These are phyloP conservation scores for Drosophila arizonae DNA, from an alignment of 1,140 invertebrate species.

Conservation along the genomic window DNA sequence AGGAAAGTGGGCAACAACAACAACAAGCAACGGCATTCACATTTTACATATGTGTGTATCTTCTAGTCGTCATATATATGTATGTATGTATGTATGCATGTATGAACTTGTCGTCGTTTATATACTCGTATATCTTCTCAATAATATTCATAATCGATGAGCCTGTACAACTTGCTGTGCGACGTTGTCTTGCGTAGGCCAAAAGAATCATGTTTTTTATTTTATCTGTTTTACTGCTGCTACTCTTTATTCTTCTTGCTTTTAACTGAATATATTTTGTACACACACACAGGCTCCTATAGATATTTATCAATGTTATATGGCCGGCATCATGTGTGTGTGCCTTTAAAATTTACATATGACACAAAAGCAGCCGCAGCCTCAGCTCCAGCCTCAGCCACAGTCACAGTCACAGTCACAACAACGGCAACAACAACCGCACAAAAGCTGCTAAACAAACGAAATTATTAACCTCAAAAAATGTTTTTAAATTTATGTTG, in stretches of 20 bases:
- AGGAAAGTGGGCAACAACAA: constrained; percentile 36
- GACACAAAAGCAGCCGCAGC: constrained; percentile 46
- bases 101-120: constrained; percentile 17
- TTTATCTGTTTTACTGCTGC: too few relatives aligned
- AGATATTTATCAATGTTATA: constrained; percentile 44
- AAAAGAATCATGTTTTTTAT: constrained; percentile 63
- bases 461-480: constrained; percentile 65
- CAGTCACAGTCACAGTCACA: constrained; percentile 31
- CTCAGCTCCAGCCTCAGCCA: constrained; percentile 1
- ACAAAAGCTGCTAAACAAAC: constrained; percentile 49
- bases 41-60: constrained; percentile 22
- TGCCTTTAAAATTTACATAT: constrained; percentile 67
- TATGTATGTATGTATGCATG: not conserved
- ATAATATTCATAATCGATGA: constrained; percentile 74
- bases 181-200: constrained; percentile 38
- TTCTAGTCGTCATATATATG: constrained; percentile 23
- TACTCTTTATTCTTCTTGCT: not conserved
- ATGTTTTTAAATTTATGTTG: constrained; percentile 13
- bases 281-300: too few relatives aligned
- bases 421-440: constrained; percentile 5
- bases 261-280: constrained; percentile 27
- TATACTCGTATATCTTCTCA: constrained; percentile 53
- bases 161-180: constrained; percentile 71
- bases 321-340: constrained; percentile 32
- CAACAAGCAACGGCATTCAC: constrained; percentile 57